Base-by-base conservation (phyloP, 2,888 invertebrate species). In the Brachypalpus laphriformis region DNA sequence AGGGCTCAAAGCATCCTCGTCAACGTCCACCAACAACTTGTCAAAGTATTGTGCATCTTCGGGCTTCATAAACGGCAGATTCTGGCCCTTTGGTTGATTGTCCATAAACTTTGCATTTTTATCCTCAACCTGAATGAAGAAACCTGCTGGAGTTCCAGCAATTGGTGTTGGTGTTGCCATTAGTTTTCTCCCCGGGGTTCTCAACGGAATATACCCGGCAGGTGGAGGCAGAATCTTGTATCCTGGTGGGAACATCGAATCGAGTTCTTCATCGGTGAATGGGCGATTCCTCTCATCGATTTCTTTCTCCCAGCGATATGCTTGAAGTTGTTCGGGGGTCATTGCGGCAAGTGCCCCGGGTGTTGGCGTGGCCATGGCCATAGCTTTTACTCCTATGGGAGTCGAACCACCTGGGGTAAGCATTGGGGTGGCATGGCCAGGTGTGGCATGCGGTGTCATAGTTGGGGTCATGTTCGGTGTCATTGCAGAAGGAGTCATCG, bases 41-140 rank as follows among this genome's bases (percentile, higher is more conserved):
- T 99, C 99, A 92, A 99, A 99, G 93, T 99, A 99, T 93, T 99
- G 99, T 54, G 99, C 98, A 93, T 99, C 99, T 92, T 99, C 99
- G 0, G 99, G 99, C 92, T 99, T 99, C 96, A 99, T 97, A 91
- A 99, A 98, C 14, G 99, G 99, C 88, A 99, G 94, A 93, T 99
- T 99, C 89, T 94, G 94, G 0, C 96, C 97, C 92, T 98, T 99
- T 0, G 99, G 99, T 93, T 99, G 99, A 91, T 98, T 98, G 91
- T 99, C 99, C 89, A 98, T 95, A 87, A 94, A 93, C 91, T 96
- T 96, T 89, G 97, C 97, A 63, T 95, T 95, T 91, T 96, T 95
- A 90, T 97, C 97, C 92, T 97, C 97, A 89, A 95, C 95, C 92
- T 98, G 98, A 91, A 98, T 98, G 93, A 98, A 98, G 93, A 98